Conservation (phyloP, 2,888 invertebrate genomes). For the Cerastis leucographa region DNA sequence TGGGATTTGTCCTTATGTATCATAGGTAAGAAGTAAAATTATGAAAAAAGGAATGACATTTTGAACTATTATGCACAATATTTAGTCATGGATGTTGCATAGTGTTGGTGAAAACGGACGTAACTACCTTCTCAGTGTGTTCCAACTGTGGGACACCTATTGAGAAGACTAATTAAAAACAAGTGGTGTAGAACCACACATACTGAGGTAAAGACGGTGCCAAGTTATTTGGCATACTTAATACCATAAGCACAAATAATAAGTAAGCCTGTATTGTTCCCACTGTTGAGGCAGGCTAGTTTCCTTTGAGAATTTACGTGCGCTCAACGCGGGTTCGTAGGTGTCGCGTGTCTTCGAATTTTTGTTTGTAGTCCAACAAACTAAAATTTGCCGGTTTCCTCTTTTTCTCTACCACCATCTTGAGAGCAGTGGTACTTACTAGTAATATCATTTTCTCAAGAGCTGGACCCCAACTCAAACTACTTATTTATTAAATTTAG, state of each 20-base stretch:
- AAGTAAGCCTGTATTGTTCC: background rate
- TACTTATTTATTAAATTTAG: too few relatives aligned
- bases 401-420: background rate
- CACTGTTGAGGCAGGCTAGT: background rate
- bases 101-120: too few relatives aligned
- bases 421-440: background rate
- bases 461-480: background rate
- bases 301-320: background rate
- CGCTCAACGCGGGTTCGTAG: background rate
- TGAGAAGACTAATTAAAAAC: background rate
- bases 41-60: too few relatives aligned
- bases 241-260: background rate
- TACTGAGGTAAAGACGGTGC: background rate
- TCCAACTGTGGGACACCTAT: too few relatives aligned
- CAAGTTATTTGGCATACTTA: too few relatives aligned
- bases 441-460: background rate
- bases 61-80: background rate
- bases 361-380: background rate
- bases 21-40: too few relatives aligned
- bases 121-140: too few relatives aligned
- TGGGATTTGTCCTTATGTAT: too few relatives aligned
- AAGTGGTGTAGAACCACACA: too few relatives aligned
- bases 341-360: background rate
- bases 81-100: background rate
- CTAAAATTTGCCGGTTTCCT: too few relatives aligned